Evolutionary conservation across 2,888 invertebrate genomes (phyloP), one percentile per base, ranked within the genome.

Genomic region (Lumbricus terrestris): DNA sequence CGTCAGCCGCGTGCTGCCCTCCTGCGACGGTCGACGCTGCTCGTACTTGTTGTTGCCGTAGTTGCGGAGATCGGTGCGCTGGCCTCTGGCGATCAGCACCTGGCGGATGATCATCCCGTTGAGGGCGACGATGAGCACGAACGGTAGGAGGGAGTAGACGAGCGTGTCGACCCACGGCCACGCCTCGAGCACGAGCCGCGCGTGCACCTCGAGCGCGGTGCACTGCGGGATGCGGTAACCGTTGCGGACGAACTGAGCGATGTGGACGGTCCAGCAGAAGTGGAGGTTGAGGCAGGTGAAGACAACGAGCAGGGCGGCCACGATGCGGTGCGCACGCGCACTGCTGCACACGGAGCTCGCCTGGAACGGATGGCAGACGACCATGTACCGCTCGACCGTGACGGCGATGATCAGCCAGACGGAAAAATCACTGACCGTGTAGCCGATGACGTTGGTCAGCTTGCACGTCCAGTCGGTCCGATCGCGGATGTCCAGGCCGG

Each of bases 141-240:
- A 94, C 16, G 94, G 94, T 29, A 93, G 91, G 89, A 94, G 93
- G 5, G 94, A 93, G 92, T 94, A 94, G 38, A 94, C 92, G 33
- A 92, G 89, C n/a, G 93, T 93, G 91, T 94, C 94, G 11, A 94
- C 93, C 94, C 94, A 94, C 0, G 94, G 94, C 94, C 94, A 94
- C 29, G 94, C 92, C 13, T 92, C 92, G 18, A 89, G 91, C 20
- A 94, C 92, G 1, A 94, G 90, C 33, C 47, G 90, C 23, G 85
- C 34, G 29, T 54, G 89, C 34, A 34, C 38, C 47, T 90, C 90
- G 33, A 69, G n/a, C n/a, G 83, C 69, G 0, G 47, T 83, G 82
- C 90, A 90, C 20, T 37, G 69, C 2, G 34, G 54, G 83, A 40
- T 18, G 18, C 88, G 35, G 82, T 83, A 33, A 5, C 85, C 85